phyloP scores from a whole-genome alignment of 2,113 vertebrate genomes.

The Eulacestoma nigropectus region DNA sequence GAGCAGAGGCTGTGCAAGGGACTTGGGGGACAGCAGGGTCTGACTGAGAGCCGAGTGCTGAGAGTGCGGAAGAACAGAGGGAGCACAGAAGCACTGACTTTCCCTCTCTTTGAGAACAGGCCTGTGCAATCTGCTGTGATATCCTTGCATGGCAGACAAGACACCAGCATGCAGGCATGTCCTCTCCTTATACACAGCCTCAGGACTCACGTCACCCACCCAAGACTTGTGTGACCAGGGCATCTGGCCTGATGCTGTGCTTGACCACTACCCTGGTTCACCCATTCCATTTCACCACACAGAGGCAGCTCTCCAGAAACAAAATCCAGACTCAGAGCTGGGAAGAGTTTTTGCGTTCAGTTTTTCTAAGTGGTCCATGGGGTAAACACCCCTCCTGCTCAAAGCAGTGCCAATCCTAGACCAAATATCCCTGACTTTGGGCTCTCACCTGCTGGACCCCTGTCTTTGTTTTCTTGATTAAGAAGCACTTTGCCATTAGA shows the following conservation, averaged over 20 bases:
- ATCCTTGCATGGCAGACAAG: background rate
- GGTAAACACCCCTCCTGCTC: background rate
- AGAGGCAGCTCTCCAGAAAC: background rate
- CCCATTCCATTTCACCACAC: background rate
- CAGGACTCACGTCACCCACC: rapidly evolving
- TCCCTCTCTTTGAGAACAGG: background rate
- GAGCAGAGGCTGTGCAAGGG: background rate
- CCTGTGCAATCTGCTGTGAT: background rate
- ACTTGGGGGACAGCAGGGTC: background rate
- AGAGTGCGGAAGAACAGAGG: background rate
- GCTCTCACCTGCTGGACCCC: background rate
- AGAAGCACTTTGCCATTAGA: background rate
- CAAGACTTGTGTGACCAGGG: background rate
- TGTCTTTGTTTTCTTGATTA: background rate
- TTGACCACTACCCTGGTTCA: background rate
- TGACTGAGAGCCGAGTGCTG: background rate
- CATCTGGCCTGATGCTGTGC: background rate
- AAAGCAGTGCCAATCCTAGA: background rate
- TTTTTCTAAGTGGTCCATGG: background rate
- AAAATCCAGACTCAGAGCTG: background rate
- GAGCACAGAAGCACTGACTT: background rate
- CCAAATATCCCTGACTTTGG: background rate
- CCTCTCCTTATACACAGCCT: background rate
- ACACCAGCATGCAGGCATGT: background rate
- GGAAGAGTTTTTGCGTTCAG: background rate